Evolutionary conservation across 2,888 invertebrate species (phyloP).

Genomic region (Aleiodes testaceus): DNA sequence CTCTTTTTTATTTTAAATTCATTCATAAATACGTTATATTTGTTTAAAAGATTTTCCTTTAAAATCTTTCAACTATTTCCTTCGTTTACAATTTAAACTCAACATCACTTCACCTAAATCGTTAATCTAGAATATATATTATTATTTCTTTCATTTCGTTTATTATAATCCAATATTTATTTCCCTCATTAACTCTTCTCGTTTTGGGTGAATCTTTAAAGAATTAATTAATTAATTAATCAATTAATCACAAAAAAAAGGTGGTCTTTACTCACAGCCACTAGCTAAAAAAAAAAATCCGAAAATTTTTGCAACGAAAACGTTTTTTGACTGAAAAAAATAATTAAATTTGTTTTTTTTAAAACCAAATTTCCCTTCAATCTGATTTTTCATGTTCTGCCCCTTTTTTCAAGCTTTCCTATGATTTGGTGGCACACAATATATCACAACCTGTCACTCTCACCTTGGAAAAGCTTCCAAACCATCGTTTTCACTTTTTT

Average conservation of each 20-base stretch:
- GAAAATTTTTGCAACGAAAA: background rate
- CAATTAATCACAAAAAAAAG: no score
- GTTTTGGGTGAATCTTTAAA: conserved; percentile 1
- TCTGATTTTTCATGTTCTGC: background rate
- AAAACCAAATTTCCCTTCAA: background rate
- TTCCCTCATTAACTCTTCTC: conserved; percentile 16
- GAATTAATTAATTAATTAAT: background rate
- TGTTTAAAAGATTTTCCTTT: conserved; percentile 28
- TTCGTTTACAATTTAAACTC: conserved; percentile 19
- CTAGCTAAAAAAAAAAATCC: conserved; percentile 6
- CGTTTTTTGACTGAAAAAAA: no score
- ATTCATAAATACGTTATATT: conserved; percentile 29
- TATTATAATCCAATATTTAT: background rate
- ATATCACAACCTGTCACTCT: conserved; percentile 42
- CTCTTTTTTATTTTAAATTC: conserved; percentile 41
- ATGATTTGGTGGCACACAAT: conserved; percentile 20
- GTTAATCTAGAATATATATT: conserved; percentile 18
- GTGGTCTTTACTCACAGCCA: conserved; percentile 30
- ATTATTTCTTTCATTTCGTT: background rate
- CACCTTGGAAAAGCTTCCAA: background rate
- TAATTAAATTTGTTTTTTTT: background rate
- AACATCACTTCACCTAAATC: conserved; percentile 9
- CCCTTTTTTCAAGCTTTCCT: background rate
- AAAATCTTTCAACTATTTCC: conserved; percentile 1
- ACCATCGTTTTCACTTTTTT: background rate